Evolutionary conservation across 1,140 invertebrate genomes (phyloP).

Genomic region (Cardiocondyla obscurior): DNA sequence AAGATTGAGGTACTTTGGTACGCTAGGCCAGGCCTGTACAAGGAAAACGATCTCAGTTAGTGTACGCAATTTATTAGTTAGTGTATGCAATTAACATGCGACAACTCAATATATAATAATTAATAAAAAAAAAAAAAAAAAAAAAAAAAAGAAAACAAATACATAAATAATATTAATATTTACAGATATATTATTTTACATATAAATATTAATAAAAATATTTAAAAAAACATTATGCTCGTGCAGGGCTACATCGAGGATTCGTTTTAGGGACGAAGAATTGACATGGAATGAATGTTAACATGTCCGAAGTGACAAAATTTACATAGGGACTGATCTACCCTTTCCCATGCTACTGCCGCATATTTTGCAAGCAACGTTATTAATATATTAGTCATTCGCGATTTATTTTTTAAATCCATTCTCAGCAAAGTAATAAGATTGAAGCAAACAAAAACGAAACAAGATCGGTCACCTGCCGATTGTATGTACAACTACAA

Average conservation of each 20-base stretch:
- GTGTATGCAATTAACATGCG: slow-evolving; percentile 80
- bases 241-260: slow-evolving; percentile 25
- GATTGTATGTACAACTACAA: slow-evolving; percentile 43
- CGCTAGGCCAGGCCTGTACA: slow-evolving; percentile 83
- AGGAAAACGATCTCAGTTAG: slow-evolving; percentile 75
- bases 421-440: slow-evolving; percentile 46
- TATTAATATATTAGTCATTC: slow-evolving; percentile 28
- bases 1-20: slow-evolving; percentile 80
- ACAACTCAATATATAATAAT: slow-evolving; percentile 76
- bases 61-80: slow-evolving; percentile 76
- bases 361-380: background rate
- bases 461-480: slow-evolving; percentile 55
- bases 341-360: background rate
- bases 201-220: slow-evolving; percentile 74
- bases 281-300: slow-evolving; percentile 27
- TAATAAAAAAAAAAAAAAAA: slow-evolving; percentile 70
- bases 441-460: slow-evolving; percentile 70
- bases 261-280: slow-evolving; percentile 34
- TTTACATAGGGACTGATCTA: background rate
- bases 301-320: slow-evolving; percentile 25
- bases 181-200: slow-evolving; percentile 63
- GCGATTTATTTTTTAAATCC: slow-evolving; percentile 1
- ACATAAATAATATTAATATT: slow-evolving; percentile 67
- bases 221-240: slow-evolving; percentile 67
- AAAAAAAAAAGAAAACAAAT: slow-evolving; percentile 61